Evolutionary conservation across 2,888 invertebrate genomes (phyloP).

Genomic region (Gerris lacustris): DNA sequence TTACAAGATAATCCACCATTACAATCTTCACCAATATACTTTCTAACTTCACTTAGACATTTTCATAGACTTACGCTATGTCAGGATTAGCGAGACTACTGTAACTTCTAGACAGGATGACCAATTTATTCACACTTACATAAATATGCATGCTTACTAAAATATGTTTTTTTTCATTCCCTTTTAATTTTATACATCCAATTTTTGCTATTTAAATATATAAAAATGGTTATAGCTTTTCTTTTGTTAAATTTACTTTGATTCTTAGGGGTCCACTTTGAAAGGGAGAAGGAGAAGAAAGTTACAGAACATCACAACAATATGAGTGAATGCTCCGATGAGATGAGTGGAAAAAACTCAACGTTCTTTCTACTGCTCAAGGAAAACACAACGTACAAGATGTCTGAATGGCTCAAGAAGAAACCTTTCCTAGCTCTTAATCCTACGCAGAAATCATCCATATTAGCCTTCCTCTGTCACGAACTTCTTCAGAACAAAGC

Average conservation of each 20-base stretch:
- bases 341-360: slow-evolving; percentile 60
- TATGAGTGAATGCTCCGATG: slow-evolving; percentile 50
- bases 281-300: slow-evolving; percentile 64
- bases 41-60: no score
- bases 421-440: slow-evolving; percentile 76
- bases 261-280: slow-evolving; percentile 55
- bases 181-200: no score
- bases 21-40: no score
- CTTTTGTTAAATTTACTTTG: neutral
- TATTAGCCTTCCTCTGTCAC: slow-evolving; percentile 84
- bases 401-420: slow-evolving; percentile 66
- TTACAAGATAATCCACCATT: no score
- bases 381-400: slow-evolving; percentile 63
- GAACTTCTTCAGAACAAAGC: slow-evolving; percentile 88
- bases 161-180: no score
- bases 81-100: no score
- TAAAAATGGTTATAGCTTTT: no score
- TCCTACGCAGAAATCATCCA: slow-evolving; percentile 74
- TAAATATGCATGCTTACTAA: no score
- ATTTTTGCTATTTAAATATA: no score
- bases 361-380: slow-evolving; percentile 67
- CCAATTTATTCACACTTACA: no score
- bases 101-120: no score
- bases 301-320: slow-evolving; percentile 62
- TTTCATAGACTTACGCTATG: no score